These are phyloP conservation scores for Drosophila willistoni DNA, from an alignment of 1,140 invertebrate species.

Conservation along the genomic window DNA sequence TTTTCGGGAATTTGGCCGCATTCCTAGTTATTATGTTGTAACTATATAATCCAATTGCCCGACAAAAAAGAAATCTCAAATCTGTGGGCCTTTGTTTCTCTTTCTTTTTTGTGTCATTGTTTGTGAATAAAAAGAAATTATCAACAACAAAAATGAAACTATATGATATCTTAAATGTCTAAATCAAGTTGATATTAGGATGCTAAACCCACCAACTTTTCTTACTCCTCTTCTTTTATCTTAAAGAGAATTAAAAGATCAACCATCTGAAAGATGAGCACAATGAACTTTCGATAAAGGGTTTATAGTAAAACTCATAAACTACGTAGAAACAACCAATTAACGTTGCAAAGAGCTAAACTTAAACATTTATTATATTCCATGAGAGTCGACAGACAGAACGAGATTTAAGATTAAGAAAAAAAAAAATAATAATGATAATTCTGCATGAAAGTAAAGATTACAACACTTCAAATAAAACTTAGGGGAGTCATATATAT, in stretches of 20 bases:
- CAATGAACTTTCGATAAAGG: no score
- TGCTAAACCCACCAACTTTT: no score
- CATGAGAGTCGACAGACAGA: slow-evolving; percentile 5
- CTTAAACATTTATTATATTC: slow-evolving; percentile 4
- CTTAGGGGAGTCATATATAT: not conserved
- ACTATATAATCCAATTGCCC: not conserved
- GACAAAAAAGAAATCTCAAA: not conserved
- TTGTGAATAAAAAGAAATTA: slow-evolving; percentile 33
- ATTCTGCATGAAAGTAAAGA: slow-evolving; percentile 10
- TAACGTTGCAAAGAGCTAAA: slow-evolving; percentile 1
- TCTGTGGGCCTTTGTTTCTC: slow-evolving; percentile 8
- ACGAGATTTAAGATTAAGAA: not conserved
- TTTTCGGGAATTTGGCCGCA: not conserved
- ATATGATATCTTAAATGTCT: no score
- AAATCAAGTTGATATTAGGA: no score
- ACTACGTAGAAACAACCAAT: not conserved
- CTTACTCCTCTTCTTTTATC: no score
- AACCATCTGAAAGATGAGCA: no score
- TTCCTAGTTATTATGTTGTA: slow-evolving; percentile 5
- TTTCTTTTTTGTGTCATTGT: slow-evolving; percentile 28
- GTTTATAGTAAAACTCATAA: not conserved
- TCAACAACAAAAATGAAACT: not conserved
- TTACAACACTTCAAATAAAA: not conserved
- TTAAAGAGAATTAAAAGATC: no score
- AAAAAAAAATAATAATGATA: not conserved